Percentiles rank a stretch among this genome's conserved stretches.
phyloP scores from a whole-genome alignment of 2,113 vertebrate genomes.

The Ramphastos sulfuratus region DNA sequence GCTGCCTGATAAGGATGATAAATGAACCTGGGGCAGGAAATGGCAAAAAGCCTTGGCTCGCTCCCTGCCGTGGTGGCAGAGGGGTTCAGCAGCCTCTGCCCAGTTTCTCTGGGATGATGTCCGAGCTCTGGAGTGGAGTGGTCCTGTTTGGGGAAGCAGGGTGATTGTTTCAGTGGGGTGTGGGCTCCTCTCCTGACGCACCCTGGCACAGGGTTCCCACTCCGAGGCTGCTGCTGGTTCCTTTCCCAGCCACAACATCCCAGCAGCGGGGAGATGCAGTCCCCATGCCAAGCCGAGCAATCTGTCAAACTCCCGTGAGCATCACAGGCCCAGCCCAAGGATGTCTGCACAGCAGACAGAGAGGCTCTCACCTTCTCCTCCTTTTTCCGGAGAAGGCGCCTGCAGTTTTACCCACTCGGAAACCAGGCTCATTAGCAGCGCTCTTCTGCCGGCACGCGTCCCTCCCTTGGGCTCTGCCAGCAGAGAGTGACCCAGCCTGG shows the following conservation, averaged over 20 bases:
- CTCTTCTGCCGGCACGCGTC: not conserved
- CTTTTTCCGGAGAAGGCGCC: slow-evolving; percentile 45
- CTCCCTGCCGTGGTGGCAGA: not conserved
- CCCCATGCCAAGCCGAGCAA: not conserved
- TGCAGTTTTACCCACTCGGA: not conserved
- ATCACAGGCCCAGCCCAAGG: not conserved
- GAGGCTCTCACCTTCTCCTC: slow-evolving; percentile 5
- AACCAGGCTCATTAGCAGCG: not conserved
- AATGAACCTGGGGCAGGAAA: slow-evolving; percentile 35
- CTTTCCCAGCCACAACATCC: not conserved
- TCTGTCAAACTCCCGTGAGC: not conserved
- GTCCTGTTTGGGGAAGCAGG: slow-evolving; percentile 13
- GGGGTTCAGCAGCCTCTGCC: not conserved
- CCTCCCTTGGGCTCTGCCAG: not conserved
- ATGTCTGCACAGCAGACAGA: not conserved
- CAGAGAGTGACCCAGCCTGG: not conserved
- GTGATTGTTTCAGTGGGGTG: not conserved
- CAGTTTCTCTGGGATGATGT: not conserved
- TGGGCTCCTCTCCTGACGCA: not conserved
- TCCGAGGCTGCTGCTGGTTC: not conserved
- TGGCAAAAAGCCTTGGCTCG: not conserved
- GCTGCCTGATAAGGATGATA: slow-evolving; percentile 56
- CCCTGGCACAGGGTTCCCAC: not conserved
- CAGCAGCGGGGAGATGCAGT: not conserved
- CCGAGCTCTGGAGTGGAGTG: not conserved